Conservation (phyloP, 2,888 invertebrate species). For the Cynaeus angustus region DNA sequence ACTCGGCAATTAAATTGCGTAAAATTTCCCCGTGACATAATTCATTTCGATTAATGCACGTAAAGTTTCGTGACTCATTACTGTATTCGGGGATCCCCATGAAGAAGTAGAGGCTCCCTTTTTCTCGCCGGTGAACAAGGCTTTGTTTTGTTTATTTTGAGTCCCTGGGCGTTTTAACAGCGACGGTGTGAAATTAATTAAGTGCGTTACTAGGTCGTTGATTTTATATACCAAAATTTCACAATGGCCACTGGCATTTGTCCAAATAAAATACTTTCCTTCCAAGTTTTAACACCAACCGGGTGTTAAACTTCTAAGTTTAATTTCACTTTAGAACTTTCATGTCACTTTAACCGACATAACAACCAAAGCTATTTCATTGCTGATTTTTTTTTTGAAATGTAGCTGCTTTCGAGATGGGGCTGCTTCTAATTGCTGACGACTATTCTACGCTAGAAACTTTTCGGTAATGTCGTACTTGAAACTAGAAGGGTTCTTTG, state of each 20-base stretch:
- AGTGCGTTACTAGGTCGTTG: constrained; percentile 23
- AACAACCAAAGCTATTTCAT: constrained; percentile 8
- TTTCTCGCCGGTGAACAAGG: constrained; percentile 9
- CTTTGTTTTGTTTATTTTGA: constrained; percentile 30
- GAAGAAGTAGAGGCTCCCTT: not conserved
- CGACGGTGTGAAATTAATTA: constrained; percentile 32
- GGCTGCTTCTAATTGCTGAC: not conserved
- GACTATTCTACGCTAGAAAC: not conserved
- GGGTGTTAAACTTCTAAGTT: constrained; percentile 29
- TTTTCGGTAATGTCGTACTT: constrained; percentile 11
- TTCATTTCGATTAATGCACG: constrained; percentile 18
- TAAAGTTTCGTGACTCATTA: constrained; percentile 29
- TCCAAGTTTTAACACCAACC: constrained; percentile 21
- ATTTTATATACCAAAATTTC: constrained; percentile 30
- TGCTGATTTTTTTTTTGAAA: not conserved
- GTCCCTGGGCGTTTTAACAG: constrained; percentile 25
- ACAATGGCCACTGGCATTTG: constrained; percentile 29
- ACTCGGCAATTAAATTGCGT: not conserved
- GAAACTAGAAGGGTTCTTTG: constrained; percentile 8
- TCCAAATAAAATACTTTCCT: constrained; percentile 31
- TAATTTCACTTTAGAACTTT: constrained; percentile 31
- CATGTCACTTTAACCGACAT: constrained; percentile 24
- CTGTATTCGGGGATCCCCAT: constrained; percentile 8
- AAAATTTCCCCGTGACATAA: not conserved
- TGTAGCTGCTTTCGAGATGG: not conserved